A percentile compares a stretch with the other conserved stretches of the same genome.
Conservation (phyloP, 1,140 invertebrate genomes). For the Drosophila carrolli region DNA sequence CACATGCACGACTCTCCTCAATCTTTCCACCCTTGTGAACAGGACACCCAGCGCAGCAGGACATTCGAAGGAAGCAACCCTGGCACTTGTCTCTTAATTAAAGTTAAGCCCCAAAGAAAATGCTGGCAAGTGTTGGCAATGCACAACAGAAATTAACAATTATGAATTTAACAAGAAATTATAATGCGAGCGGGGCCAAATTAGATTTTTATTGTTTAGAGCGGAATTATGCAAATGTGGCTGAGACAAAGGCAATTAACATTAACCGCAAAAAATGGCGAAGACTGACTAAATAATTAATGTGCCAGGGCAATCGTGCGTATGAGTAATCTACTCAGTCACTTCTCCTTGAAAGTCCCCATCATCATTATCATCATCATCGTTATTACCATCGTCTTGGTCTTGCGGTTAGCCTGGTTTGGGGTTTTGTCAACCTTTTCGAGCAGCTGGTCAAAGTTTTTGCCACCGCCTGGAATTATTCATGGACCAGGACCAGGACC, state of each 20-base stretch:
- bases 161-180: slow-evolving; percentile 84
- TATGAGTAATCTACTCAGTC: slow-evolving; percentile 75
- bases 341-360: slow-evolving; percentile 19
- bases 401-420: slow-evolving; percentile 60
- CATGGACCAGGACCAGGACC: slow-evolving; percentile 37
- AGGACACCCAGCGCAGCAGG: slow-evolving; percentile 9
- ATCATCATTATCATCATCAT: slow-evolving; percentile 36
- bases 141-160: slow-evolving; percentile 77
- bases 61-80: slow-evolving; percentile 22
- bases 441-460: slow-evolving; percentile 73
- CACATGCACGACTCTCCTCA: slow-evolving; percentile 42
- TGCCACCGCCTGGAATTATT: slow-evolving; percentile 70
- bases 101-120: slow-evolving; percentile 79
- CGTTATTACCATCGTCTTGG: slow-evolving; percentile 40
- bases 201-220: slow-evolving; percentile 84
- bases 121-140: slow-evolving; percentile 41
- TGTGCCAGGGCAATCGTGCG: slow-evolving; percentile 64
- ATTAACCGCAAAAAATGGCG: slow-evolving; percentile 28
- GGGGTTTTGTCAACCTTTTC: slow-evolving; percentile 55
- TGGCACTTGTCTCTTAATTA: slow-evolving; percentile 79
- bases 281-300: slow-evolving; percentile 57
- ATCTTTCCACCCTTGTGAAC: slow-evolving; percentile 35
- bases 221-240: slow-evolving; percentile 82
- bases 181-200: slow-evolving; percentile 62
- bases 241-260: slow-evolving; percentile 70